Evolutionary conservation across 2,888 invertebrate species (phyloP).

Genomic region (Cotesia congregata): DNA sequence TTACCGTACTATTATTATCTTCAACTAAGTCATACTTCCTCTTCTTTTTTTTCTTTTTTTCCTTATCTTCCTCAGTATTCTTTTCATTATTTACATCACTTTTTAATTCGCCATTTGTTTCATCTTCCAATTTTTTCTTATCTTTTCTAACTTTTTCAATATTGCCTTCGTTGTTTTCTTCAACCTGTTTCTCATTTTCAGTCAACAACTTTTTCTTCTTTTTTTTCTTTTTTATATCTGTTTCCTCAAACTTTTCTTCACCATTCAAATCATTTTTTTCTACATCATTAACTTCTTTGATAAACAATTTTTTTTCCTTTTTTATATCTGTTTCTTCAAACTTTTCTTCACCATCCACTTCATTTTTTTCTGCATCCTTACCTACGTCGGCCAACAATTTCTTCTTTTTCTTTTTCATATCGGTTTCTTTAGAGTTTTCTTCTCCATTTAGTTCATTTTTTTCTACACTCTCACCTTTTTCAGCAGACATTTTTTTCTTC

Average conservation of each 20-base stretch:
- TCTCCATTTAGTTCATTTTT: constrained; percentile 42
- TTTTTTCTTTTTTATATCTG: constrained; percentile 13
- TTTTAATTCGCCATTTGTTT: background rate
- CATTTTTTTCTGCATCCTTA: background rate
- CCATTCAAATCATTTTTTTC: too few relatives aligned
- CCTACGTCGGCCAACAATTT: constrained; percentile 1
- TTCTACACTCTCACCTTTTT: constrained; percentile 41
- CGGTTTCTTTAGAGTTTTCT: background rate
- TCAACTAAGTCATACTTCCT: too few relatives aligned
- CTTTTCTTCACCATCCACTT: background rate
- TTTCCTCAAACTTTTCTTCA: constrained; percentile 9
- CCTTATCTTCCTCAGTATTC: constrained; percentile 9
- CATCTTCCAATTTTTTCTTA: too few relatives aligned
- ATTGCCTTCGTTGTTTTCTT: too few relatives aligned
- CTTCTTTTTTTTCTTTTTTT: constrained; percentile 17
- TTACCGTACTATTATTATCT: too few relatives aligned
- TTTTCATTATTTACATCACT: background rate
- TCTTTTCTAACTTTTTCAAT: too few relatives aligned
- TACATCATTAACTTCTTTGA: background rate
- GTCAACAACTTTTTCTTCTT: constrained; percentile 34
- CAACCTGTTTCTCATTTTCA: background rate
- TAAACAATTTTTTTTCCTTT: constrained; percentile 31
- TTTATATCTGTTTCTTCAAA: constrained; percentile 7
- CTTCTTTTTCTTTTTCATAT: constrained; percentile 22
- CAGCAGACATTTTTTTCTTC: constrained; percentile 38